phyloP scores from a whole-genome alignment of 2,888 invertebrate genomes.

The Caenorhabditis drosophilae region DNA sequence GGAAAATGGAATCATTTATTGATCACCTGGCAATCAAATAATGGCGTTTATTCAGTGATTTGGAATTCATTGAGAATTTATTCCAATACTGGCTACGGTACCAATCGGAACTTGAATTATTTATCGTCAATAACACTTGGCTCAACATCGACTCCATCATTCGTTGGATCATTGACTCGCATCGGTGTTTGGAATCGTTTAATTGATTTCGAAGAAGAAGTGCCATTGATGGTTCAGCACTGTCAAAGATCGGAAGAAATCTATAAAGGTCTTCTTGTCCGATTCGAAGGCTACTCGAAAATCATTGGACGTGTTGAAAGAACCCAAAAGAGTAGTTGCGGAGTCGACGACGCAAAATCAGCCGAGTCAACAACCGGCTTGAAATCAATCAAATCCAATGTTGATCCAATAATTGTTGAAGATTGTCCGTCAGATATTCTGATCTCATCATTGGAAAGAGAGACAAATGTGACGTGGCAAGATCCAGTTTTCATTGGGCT shows the following conservation, averaged over 20 bases:
- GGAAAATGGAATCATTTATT: conserved; percentile 92
- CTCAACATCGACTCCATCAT: conserved; percentile 24
- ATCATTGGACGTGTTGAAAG: conserved; percentile 67
- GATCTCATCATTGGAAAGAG: conserved; percentile 80
- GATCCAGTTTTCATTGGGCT: conserved; percentile 59
- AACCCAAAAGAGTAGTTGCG: conserved; percentile 82
- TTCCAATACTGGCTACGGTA: conserved; percentile 86
- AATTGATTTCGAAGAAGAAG: conserved; percentile 79
- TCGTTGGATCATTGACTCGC: conserved; percentile 83
- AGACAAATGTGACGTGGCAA: conserved; percentile 65
- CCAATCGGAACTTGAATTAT: conserved; percentile 81
- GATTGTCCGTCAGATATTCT: conserved; percentile 88
- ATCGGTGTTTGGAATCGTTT: conserved; percentile 92
- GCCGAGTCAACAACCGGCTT: too few relatives aligned
- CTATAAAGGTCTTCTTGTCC: conserved; percentile 83
- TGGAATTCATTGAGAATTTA: conserved; percentile 95
- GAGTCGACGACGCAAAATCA: conserved; percentile 79
- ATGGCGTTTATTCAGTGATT: conserved; percentile 85
- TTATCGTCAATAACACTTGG: conserved; percentile 28
- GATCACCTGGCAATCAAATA: conserved; percentile 88
- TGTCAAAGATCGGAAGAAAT: conserved; percentile 74
- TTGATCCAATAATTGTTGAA: conserved; percentile 13
- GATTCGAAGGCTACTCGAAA: conserved; percentile 92
- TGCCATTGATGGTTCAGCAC: conserved; percentile 62
- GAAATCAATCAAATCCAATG: background rate